phyloP scores from a whole-genome alignment of 2,888 invertebrate species.

The Nineta flava region DNA sequence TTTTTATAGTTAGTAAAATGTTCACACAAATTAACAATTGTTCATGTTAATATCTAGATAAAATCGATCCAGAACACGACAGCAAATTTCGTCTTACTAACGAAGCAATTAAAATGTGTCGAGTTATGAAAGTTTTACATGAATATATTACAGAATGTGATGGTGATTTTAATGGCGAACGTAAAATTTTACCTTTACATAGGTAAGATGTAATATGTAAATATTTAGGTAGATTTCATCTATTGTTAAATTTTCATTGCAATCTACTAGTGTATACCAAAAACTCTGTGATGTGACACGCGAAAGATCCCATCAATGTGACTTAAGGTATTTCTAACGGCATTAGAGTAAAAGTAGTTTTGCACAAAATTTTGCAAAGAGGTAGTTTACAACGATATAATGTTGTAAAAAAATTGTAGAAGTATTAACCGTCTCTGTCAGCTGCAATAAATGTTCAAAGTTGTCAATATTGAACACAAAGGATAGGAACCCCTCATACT shows the following conservation, averaged over 20 bases:
- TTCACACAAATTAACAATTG: not conserved
- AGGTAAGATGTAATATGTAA: conserved; percentile 27
- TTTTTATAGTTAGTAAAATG: too few relatives aligned
- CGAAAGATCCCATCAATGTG: too few relatives aligned
- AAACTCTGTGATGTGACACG: not conserved
- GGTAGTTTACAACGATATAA: too few relatives aligned
- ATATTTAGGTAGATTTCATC: too few relatives aligned
- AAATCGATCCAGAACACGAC: conserved; percentile 29
- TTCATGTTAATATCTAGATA: conserved; percentile 16
- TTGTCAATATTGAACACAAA: too few relatives aligned
- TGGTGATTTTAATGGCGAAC: conserved; percentile 70
- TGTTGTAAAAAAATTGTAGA: too few relatives aligned
- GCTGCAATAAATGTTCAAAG: too few relatives aligned
- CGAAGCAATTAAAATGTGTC: conserved; percentile 75
- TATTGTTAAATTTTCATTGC: not conserved
- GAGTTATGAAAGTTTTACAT: conserved; percentile 84
- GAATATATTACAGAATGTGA: conserved; percentile 95
- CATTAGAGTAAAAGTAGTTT: too few relatives aligned
- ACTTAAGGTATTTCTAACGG: too few relatives aligned
- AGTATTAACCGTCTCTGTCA: too few relatives aligned
- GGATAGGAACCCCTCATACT: too few relatives aligned
- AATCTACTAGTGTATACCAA: not conserved
- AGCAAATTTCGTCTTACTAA: conserved; percentile 35
- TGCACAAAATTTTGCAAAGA: too few relatives aligned
- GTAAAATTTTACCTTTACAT: conserved; percentile 76